phyloP scores from a whole-genome alignment of 2,888 invertebrate genomes.

The Biston stratarius region DNA sequence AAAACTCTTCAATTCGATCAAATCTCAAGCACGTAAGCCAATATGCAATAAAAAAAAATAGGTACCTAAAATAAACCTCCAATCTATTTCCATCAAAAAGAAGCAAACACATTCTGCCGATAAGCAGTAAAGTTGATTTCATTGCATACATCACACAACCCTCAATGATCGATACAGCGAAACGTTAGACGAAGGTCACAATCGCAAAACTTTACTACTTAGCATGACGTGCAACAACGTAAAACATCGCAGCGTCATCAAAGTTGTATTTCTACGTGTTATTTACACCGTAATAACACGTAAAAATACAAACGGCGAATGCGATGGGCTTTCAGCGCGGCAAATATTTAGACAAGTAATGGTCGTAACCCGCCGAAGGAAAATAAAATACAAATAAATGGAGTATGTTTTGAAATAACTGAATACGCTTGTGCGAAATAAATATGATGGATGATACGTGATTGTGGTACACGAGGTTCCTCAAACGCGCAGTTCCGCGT shows the following conservation, averaged over 20 bases:
- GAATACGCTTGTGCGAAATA: slow-evolving; percentile 48
- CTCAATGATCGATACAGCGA: slow-evolving; percentile 28
- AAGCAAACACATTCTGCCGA: slow-evolving; percentile 4
- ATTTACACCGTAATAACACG: slow-evolving; percentile 51
- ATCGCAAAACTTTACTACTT: slow-evolving; percentile 17
- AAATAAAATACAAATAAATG: slow-evolving; percentile 63
- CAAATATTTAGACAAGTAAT: slow-evolving; percentile 75
- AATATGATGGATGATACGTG: slow-evolving; percentile 45
- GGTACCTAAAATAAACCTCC: slow-evolving; percentile 2
- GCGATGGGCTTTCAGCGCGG: slow-evolving; percentile 63
- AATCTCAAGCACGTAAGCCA: neutral
- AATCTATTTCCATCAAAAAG: slow-evolving; percentile 12
- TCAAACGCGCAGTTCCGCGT: slow-evolving; percentile 21
- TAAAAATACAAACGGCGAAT: slow-evolving; percentile 59
- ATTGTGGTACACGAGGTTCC: slow-evolving; percentile 21
- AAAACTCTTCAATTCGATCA: too few relatives aligned
- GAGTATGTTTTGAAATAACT: slow-evolving; percentile 58
- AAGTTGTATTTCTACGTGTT: slow-evolving; percentile 11
- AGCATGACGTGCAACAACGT: slow-evolving; percentile 31
- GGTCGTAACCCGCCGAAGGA: slow-evolving; percentile 59
- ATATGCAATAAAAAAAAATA: neutral
- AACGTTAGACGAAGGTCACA: slow-evolving; percentile 22
- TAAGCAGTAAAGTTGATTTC: slow-evolving; percentile 24
- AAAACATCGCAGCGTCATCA: slow-evolving; percentile 52
- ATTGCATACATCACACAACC: slow-evolving; percentile 30